Conservation (phyloP, 1,140 invertebrate species). For the Akabosia matsudoensis region DNA sequence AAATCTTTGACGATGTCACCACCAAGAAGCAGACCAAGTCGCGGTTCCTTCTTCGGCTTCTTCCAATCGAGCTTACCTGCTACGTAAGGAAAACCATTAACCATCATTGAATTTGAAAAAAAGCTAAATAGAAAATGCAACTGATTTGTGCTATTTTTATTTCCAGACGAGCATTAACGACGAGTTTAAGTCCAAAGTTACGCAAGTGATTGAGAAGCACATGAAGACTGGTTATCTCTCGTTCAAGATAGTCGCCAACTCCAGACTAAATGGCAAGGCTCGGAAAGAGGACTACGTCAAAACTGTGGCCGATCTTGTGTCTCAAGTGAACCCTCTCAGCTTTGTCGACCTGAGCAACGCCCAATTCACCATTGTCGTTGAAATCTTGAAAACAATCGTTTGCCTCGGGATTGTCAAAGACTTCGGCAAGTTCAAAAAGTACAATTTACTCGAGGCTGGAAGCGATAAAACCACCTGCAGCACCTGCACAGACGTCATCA, state of each 20-base stretch:
- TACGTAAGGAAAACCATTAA: conserved; percentile 53
- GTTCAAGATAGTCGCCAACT: conserved; percentile 76
- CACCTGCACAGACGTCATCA: background rate
- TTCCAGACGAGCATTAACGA: conserved; percentile 60
- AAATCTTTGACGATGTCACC: conserved; percentile 70
- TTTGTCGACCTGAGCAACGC: conserved; percentile 69
- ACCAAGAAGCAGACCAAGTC: conserved; percentile 65
- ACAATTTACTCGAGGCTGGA: conserved; percentile 61
- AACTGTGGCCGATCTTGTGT: conserved; percentile 65
- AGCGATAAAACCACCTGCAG: background rate
- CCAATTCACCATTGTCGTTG: conserved; percentile 66
- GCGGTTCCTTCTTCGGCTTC: conserved; percentile 68
- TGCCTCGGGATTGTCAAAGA: conserved; percentile 64
- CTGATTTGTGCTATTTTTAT: conserved; percentile 1
- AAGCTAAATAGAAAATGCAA: background rate
- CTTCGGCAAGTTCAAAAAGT: conserved; percentile 66
- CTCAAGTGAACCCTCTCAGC: conserved; percentile 64
- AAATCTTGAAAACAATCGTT: conserved; percentile 67
- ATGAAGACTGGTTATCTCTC: conserved; percentile 68
- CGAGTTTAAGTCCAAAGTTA: conserved; percentile 67
- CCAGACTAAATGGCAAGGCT: conserved; percentile 72
- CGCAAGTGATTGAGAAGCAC: conserved; percentile 66
- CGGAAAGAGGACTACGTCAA: conserved; percentile 67
- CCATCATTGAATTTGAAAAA: background rate
- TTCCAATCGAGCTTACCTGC: conserved; percentile 77